Percentiles rank a stretch among this genome's conserved stretches.
Conservation (phyloP, 1,140 invertebrate species). For the Platorchestia sp. region DNA sequence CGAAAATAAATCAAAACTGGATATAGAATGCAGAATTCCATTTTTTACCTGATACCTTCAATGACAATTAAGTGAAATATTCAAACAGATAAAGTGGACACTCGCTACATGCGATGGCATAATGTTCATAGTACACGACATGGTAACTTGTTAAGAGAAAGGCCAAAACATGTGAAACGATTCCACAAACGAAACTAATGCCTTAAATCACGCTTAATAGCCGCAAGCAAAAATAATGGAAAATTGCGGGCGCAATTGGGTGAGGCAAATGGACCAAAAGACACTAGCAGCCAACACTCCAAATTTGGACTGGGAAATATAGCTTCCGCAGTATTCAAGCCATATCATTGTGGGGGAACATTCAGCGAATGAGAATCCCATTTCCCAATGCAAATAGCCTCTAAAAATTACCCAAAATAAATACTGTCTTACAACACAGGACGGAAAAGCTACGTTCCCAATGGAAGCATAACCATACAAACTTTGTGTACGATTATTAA, state of each 20-base stretch:
- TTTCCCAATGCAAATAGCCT: background rate
- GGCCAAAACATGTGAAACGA: background rate
- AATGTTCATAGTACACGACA: background rate
- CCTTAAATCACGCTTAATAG: background rate
- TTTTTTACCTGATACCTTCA: background rate
- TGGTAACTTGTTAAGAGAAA: background rate
- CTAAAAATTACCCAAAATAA: background rate
- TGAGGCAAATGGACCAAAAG: conserved; percentile 18
- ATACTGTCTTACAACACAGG: background rate
- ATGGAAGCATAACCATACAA: background rate
- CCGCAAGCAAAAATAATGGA: background rate
- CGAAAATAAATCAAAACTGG: background rate
- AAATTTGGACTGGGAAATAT: background rate
- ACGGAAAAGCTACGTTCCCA: background rate
- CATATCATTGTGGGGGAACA: background rate
- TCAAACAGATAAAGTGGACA: background rate
- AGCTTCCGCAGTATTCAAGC: background rate
- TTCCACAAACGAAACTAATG: background rate
- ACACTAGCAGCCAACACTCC: background rate
- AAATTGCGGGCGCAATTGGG: background rate
- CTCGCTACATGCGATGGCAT: background rate
- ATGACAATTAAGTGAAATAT: no score
- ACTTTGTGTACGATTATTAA: background rate
- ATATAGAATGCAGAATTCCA: background rate
- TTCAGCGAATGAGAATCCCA: background rate